A percentile compares a stretch with the other conserved stretches of the same genome.
Evolutionary conservation across 1,140 invertebrate genomes (phyloP).

Genomic region (Reticulitermes speratus): DNA sequence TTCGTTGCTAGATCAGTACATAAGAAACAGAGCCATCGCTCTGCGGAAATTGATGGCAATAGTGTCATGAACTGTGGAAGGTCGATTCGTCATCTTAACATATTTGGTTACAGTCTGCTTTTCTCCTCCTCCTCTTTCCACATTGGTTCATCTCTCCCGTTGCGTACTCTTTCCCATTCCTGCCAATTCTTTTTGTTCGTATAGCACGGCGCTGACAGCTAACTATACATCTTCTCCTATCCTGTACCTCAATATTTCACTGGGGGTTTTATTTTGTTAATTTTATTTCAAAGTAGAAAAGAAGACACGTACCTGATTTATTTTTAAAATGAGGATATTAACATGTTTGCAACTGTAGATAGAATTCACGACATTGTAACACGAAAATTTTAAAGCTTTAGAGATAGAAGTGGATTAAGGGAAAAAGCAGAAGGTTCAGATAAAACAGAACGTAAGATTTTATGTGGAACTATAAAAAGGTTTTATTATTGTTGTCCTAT

Average conservation of each 20-base stretch:
- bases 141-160: background rate
- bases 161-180: background rate
- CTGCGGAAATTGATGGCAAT: background rate
- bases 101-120: background rate
- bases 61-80: background rate
- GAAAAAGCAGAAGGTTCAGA: too few species aligned
- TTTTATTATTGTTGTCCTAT: too few species aligned
- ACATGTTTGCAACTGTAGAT: background rate
- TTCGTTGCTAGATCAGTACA: background rate
- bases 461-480: too few species aligned
- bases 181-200: background rate
- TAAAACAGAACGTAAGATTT: too few species aligned
- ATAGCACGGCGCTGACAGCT: background rate
- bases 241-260: background rate
- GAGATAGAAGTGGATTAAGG: too few species aligned
- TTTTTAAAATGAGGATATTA: background rate
- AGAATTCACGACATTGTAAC: background rate
- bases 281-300: background rate
- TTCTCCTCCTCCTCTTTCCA: background rate
- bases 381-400: too few species aligned
- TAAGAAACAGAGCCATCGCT: background rate
- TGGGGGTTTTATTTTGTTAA: background rate
- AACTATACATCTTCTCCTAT: background rate
- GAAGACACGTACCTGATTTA: background rate
- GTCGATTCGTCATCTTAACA: conserved; percentile 3